phyloP scores from a whole-genome alignment of 35 echinoderm and acorn worm species.

The Diadema setosum region DNA sequence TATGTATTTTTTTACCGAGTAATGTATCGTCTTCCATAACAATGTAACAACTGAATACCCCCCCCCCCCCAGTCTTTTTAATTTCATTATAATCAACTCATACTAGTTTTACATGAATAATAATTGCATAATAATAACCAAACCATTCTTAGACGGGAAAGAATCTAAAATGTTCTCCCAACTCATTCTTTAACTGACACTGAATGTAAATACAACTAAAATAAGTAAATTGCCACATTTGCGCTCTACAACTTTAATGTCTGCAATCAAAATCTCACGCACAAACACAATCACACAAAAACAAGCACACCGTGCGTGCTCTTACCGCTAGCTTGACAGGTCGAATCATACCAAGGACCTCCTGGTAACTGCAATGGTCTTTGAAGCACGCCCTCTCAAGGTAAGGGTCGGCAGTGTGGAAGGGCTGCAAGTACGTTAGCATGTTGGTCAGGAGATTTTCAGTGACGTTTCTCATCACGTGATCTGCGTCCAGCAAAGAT shows the following conservation, averaged over 20 bases:
- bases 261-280: too few relatives aligned
- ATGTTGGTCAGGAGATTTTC: not conserved
- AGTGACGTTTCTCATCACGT: not conserved
- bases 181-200: too few relatives aligned
- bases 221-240: not conserved
- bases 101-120: too few relatives aligned
- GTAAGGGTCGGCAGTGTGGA: slow-evolving; percentile 53
- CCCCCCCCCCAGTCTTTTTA: too few relatives aligned
- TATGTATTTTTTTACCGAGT: too few relatives aligned
- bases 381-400: slow-evolving; percentile 35
- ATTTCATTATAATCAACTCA: too few relatives aligned
- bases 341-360: slow-evolving; percentile 67
- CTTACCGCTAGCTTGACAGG: slow-evolving; percentile 63
- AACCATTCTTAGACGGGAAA: too few relatives aligned
- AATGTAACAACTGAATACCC: too few relatives aligned
- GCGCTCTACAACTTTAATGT: not conserved
- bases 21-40: too few relatives aligned
- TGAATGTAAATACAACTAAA: not conserved
- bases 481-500: too few relatives aligned
- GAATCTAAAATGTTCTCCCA: too few relatives aligned
- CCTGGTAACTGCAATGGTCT: slow-evolving; percentile 77
- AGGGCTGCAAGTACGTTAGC: slow-evolving; percentile 23
- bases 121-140: too few relatives aligned
- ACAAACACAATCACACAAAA: not conserved
- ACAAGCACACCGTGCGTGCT: not conserved